Evolutionary conservation across 2,797 vertebrate species (phyloP), one percentile per base, ranked within the genome.

Genomic region (Mormyrops attenuatus): DNA sequence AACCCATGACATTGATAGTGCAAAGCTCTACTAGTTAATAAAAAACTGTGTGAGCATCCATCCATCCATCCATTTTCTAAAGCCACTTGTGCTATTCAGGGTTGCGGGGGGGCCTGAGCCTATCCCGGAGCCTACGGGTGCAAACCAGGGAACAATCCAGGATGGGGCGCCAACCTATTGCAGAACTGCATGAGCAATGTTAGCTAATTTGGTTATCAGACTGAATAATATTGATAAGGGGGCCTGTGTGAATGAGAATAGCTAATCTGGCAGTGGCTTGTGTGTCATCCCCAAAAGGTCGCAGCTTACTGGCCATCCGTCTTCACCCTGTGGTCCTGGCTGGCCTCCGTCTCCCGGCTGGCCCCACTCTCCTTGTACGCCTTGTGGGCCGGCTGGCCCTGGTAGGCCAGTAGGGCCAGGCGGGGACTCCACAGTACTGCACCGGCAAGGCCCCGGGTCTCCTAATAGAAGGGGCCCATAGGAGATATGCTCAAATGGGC

Each of bases 321-420:
- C 22, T 0, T 30, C 0, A 52, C 96, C 96, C n/a, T 0, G 82
- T 90, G 89, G 91, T 90, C 98, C 99, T 1, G 94, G 91, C 6
- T 94, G 96, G 22, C 99, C 99, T 0, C 93, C 91, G 91, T 96
- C 93, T 2, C 99, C 99, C 1, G 96, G 95, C 0, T 91, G 95
- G 44, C 99, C 99, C 85, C 95, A 96, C 91, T 99, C 97, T 86
- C 99, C 99, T 0, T 91, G 95, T 91, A 92, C 95, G 0, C 99
- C 99, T 0, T 90, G 57, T 86, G 90, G 89, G n/a, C 99, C 99
- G 0, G 20, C 91, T 1, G 94, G 92, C 8, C 98, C 98, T 44
- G 94, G 92, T 90, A 93, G 94, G 0, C 98, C 99, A 0, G 92
- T 93, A 0, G 22, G 90, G 0, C 98, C 98, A 0, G 93, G 91